Conservation (phyloP, 2,113 vertebrate species). For the Misgurnus mizolepis region DNA sequence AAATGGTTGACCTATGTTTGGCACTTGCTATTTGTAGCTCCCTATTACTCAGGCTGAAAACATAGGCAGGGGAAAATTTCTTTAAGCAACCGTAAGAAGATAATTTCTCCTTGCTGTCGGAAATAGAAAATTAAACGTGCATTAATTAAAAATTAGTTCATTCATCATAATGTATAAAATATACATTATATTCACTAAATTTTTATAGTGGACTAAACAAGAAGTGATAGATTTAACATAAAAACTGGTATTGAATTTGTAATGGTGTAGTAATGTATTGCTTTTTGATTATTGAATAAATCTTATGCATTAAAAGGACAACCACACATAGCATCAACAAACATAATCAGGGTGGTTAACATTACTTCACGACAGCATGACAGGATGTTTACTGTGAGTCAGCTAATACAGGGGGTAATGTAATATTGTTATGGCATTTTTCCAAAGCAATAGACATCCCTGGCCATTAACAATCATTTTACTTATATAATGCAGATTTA, state of each 20-base stretch:
- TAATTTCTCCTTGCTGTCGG: background rate
- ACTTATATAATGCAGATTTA: conserved; percentile 1
- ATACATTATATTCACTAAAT: no score
- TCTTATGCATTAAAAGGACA: background rate
- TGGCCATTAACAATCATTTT: conserved; percentile 16
- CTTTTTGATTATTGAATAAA: background rate
- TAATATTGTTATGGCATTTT: background rate
- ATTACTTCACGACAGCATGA: background rate
- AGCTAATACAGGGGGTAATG: conserved; percentile 5
- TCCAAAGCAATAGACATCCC: conserved; percentile 4
- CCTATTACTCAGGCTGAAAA: conserved; percentile 33
- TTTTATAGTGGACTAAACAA: no score
- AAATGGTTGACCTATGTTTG: conserved; percentile 33
- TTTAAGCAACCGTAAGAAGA: background rate
- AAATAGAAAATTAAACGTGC: background rate
- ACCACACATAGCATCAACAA: background rate
- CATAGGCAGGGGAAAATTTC: conserved; percentile 6
- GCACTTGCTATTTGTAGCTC: conserved; percentile 25
- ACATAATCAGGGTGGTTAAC: background rate
- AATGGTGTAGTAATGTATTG: background rate
- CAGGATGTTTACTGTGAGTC: conserved; percentile 12
- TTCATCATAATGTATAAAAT: no score
- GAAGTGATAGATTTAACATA: no score
- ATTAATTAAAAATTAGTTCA: no score
- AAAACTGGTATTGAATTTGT: background rate